A percentile compares a stretch with the other conserved stretches of the same genome.
These are phyloP conservation scores for Leptobrachium ailaonicum DNA, from an alignment of 2,113 vertebrate species.

Conservation along the genomic window DNA sequence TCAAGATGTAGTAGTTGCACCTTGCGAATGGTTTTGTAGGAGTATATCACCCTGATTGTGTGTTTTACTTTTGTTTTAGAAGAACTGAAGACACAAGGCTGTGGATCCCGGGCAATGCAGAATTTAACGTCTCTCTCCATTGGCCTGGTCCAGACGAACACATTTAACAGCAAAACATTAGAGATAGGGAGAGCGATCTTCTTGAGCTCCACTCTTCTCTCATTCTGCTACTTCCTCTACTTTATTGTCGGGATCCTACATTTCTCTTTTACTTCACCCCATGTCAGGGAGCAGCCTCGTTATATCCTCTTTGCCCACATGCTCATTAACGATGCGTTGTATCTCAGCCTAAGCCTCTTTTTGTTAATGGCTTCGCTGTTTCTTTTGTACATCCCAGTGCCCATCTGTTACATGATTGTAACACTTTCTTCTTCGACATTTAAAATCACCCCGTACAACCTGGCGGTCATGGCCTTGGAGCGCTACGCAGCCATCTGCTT, in stretches of 20 bases:
- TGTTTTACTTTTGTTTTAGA: too few relatives aligned
- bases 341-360: constrained; percentile 63
- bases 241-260: constrained; percentile 64
- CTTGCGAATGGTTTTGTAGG: too few relatives aligned
- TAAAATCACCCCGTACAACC: neutral
- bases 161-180: neutral
- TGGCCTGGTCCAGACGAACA: neutral
- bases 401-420: constrained; percentile 4
- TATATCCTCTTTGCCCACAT: constrained; percentile 72
- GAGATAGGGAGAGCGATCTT: neutral
- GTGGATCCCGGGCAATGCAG: neutral
- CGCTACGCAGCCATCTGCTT: constrained; percentile 10
- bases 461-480: neutral
- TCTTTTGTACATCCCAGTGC: neutral
- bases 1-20: too few relatives aligned
- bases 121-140: neutral
- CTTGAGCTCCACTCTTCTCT: constrained; percentile 56
- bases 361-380: constrained; percentile 49
- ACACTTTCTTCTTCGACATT: neutral
- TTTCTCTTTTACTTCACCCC: constrained; percentile 65
- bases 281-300: constrained; percentile 66
- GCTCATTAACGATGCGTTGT: constrained; percentile 70
- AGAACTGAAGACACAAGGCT: too few relatives aligned
- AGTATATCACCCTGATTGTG: too few relatives aligned
- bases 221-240: constrained; percentile 64